These are phyloP conservation scores for Channallabes apus DNA, from an alignment of 2,797 vertebrate species.

Conservation along the genomic window DNA sequence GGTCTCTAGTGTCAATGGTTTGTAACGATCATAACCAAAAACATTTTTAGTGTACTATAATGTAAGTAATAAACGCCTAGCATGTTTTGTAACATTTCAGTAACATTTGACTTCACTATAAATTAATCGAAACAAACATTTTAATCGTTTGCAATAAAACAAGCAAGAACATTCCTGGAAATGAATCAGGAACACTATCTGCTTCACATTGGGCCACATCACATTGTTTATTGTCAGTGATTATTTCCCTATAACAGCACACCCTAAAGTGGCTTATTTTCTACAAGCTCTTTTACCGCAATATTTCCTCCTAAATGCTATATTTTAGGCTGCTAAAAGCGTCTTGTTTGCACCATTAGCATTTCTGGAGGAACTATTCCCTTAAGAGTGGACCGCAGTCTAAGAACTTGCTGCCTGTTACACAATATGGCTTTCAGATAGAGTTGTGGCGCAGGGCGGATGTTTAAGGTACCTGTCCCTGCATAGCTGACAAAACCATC, in stretches of 20 bases:
- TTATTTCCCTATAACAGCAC: slow-evolving; percentile 5
- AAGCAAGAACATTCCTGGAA: not conserved
- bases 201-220: not conserved
- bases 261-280: no score
- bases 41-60: not conserved
- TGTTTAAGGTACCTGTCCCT: slow-evolving; percentile 12
- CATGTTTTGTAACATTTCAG: not conserved
- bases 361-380: not conserved
- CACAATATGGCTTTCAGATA: slow-evolving; percentile 10
- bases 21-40: not conserved
- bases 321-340: not conserved
- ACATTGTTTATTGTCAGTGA: not conserved
- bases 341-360: not conserved
- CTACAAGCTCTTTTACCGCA: not conserved
- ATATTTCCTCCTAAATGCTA: not conserved
- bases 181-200: not conserved
- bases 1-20: not conserved
- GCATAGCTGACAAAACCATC: slow-evolving; percentile 7
- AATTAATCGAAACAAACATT: not conserved
- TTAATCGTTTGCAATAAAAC: not conserved
- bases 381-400: not conserved
- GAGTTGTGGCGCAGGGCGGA: not conserved
- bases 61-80: not conserved
- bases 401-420: not conserved
- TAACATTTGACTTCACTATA: not conserved